A percentile compares a stretch with the other conserved stretches of the same genome.
phyloP scores from a whole-genome alignment of 2,113 vertebrate species.

The Tragelaphus strepsiceros region DNA sequence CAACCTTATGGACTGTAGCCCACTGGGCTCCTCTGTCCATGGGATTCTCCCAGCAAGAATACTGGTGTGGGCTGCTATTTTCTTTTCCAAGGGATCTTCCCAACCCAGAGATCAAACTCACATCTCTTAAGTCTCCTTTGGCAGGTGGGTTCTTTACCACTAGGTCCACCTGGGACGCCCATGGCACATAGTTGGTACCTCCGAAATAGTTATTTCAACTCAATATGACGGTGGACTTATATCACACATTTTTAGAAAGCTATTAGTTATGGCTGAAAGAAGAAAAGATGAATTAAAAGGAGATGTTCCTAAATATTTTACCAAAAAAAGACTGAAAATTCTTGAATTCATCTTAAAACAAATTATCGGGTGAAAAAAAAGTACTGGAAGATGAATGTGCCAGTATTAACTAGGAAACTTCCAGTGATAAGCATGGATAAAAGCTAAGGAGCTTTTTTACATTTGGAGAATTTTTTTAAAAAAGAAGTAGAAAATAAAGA shows the following conservation, averaged over 20 bases:
- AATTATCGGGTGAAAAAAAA: neutral
- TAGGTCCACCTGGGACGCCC: neutral
- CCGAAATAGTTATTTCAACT: neutral
- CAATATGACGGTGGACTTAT: neutral
- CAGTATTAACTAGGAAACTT: neutral
- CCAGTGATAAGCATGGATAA: neutral
- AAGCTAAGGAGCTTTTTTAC: neutral
- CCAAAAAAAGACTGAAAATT: neutral
- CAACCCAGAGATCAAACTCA: fast-evolving
- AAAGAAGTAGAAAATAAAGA: neutral
- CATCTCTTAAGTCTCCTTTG: neutral
- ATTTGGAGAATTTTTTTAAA: neutral
- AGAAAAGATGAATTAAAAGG: neutral
- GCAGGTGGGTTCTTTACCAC: neutral
- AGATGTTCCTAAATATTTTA: neutral
- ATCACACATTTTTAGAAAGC: neutral
- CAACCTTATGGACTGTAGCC: neutral
- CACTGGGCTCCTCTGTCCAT: neutral
- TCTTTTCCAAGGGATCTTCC: neutral
- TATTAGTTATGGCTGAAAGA: neutral
- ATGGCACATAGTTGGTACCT: neutral
- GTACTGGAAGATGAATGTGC: neutral
- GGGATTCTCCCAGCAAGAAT: neutral
- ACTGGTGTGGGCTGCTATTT: neutral
- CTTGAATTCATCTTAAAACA: neutral